Evolutionary conservation across 2,888 invertebrate genomes (phyloP).

Genomic region (Micropterix aruncella): DNA sequence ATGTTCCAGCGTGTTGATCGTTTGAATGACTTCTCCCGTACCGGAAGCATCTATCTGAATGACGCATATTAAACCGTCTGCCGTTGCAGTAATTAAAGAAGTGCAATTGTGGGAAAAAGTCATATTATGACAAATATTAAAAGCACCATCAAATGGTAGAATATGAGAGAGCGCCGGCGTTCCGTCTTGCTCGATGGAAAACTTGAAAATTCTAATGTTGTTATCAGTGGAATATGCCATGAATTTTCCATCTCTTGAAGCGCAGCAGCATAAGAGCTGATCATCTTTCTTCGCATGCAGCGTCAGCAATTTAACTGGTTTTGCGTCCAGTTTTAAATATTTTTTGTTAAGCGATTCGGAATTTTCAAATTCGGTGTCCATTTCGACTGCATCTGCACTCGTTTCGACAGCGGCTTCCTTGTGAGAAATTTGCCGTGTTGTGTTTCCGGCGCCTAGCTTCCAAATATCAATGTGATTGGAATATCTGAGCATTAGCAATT

Average conservation of each 20-base stretch:
- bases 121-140: slow-evolving; percentile 21
- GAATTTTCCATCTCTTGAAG: slow-evolving; percentile 57
- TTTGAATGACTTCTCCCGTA: slow-evolving; percentile 20
- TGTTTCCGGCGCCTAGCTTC: slow-evolving; percentile 35
- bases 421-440: slow-evolving; percentile 16
- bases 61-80: slow-evolving; percentile 23
- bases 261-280: slow-evolving; percentile 51
- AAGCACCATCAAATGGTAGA: slow-evolving; percentile 22
- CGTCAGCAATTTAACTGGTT: neutral
- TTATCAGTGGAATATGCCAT: slow-evolving; percentile 61
- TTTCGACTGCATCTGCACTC: neutral
- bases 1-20: slow-evolving; percentile 21
- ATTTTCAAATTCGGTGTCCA: neutral
- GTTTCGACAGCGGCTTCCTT: slow-evolving; percentile 6
- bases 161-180: slow-evolving; percentile 19
- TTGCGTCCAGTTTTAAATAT: neutral
- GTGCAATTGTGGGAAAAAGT: slow-evolving; percentile 25
- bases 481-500: slow-evolving; percentile 31
- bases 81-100: slow-evolving; percentile 26
- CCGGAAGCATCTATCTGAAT: slow-evolving; percentile 21
- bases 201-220: slow-evolving; percentile 50
- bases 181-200: slow-evolving; percentile 26
- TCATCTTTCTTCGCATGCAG: slow-evolving; percentile 23
- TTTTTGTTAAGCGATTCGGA: neutral
- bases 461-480: slow-evolving; percentile 43